These are phyloP conservation scores for Diprion similis DNA, from an alignment of 1,140 invertebrate genomes.

Conservation along the genomic window DNA sequence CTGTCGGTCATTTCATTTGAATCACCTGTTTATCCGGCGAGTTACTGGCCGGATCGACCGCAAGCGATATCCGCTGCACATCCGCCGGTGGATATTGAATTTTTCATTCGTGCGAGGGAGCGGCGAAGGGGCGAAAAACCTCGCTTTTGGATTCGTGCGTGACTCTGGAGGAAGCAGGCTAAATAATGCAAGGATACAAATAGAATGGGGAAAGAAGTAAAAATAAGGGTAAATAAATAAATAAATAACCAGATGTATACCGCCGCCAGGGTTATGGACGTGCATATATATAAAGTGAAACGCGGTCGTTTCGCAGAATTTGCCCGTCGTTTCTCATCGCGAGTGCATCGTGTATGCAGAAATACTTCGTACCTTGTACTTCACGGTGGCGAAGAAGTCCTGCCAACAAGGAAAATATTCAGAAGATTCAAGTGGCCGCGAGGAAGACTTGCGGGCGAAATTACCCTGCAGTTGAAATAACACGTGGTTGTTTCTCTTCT, in stretches of 20 bases:
- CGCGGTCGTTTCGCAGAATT: too few relatives aligned
- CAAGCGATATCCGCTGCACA: background rate
- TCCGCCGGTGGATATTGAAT: background rate
- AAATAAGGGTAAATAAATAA: conserved; percentile 1
- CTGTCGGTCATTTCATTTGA: conserved; percentile 1
- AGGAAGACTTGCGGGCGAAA: background rate
- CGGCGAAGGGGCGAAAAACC: background rate
- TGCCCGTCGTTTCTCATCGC: too few relatives aligned
- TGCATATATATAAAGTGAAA: too few relatives aligned
- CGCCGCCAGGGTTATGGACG: too few relatives aligned
- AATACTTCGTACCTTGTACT: too few relatives aligned
- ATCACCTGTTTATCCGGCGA: background rate
- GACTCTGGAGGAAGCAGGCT: background rate
- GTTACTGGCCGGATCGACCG: background rate
- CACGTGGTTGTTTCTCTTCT: background rate
- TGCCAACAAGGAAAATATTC: background rate
- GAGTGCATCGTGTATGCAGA: too few relatives aligned
- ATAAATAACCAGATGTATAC: background rate
- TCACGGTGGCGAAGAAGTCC: background rate
- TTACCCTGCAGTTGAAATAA: background rate
- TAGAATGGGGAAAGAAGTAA: background rate
- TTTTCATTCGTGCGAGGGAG: background rate
- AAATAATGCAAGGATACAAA: background rate
- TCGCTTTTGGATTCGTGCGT: background rate
- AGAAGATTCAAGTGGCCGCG: background rate